These are phyloP conservation scores for Yponomeuta malinellus DNA, from an alignment of 2,888 invertebrate genomes.

Conservation along the genomic window DNA sequence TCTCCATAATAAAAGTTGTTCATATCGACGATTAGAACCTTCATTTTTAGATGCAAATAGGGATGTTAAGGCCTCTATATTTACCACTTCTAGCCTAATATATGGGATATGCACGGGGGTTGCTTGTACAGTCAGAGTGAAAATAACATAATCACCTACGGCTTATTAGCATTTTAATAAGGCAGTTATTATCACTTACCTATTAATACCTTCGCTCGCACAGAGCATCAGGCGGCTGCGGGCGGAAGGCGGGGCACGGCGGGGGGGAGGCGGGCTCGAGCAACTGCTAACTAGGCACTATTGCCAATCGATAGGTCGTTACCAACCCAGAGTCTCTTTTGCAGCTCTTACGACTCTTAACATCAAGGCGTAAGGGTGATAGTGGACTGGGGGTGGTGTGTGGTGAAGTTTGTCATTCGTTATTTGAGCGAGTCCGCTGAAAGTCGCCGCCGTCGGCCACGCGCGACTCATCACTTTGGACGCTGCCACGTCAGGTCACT, in stretches of 20 bases:
- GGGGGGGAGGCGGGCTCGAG: constrained; percentile 31
- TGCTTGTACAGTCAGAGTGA: neutral
- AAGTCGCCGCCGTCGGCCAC: constrained; percentile 24
- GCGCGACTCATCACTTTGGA: constrained; percentile 73
- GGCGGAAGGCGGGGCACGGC: constrained; percentile 23
- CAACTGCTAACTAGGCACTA: constrained; percentile 69
- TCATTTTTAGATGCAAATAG: no score
- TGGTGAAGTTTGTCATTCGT: constrained; percentile 5
- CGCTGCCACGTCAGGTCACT: constrained; percentile 74
- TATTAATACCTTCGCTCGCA: neutral
- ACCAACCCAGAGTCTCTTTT: constrained; percentile 27
- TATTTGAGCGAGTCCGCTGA: constrained; percentile 10
- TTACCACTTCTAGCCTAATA: no score
- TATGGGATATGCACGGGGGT: neutral
- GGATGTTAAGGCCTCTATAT: no score
- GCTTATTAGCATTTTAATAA: neutral
- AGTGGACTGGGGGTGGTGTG: neutral
- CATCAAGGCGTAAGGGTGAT: neutral
- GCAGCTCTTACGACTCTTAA: neutral
- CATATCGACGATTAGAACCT: no score
- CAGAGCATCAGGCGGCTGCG: neutral
- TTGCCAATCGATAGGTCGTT: constrained; percentile 75
- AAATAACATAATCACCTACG: neutral
- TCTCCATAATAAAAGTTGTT: no score
- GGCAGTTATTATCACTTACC: neutral